phyloP scores from a whole-genome alignment of 2,113 vertebrate species.

The Zapornia atra region DNA sequence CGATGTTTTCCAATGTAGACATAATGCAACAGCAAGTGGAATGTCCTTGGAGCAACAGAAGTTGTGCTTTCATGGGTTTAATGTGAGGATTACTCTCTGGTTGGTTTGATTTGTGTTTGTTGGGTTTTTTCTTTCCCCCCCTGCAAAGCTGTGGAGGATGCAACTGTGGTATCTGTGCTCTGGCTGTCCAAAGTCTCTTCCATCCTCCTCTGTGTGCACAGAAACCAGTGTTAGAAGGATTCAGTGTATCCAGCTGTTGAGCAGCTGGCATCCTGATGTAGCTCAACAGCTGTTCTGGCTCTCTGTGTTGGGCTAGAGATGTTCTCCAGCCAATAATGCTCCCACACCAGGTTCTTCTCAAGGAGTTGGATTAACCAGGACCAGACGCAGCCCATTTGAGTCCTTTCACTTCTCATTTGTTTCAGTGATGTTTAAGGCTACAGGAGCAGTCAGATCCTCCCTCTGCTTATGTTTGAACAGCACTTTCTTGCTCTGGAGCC shows the following conservation, averaged over 20 bases:
- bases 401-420: neutral
- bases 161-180: accelerated
- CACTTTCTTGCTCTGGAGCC: neutral
- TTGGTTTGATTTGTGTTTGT: too few relatives aligned
- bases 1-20: neutral
- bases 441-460: neutral
- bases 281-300: constrained; percentile 8
- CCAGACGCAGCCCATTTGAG: neutral
- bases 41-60: neutral
- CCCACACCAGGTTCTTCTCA: neutral
- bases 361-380: neutral
- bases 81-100: neutral
- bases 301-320: neutral
- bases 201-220: neutral
- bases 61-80: neutral
- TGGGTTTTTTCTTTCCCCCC: too few relatives aligned
- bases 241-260: neutral
- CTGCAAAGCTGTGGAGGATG: neutral
- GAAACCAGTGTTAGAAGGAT: neutral
- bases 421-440: neutral
- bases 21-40: neutral
- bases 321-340: neutral
- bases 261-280: neutral
- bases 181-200: neutral
- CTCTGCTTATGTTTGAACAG: neutral